phyloP scores from a whole-genome alignment of 2,113 vertebrate genomes.

The Lophotis ruficrista region DNA sequence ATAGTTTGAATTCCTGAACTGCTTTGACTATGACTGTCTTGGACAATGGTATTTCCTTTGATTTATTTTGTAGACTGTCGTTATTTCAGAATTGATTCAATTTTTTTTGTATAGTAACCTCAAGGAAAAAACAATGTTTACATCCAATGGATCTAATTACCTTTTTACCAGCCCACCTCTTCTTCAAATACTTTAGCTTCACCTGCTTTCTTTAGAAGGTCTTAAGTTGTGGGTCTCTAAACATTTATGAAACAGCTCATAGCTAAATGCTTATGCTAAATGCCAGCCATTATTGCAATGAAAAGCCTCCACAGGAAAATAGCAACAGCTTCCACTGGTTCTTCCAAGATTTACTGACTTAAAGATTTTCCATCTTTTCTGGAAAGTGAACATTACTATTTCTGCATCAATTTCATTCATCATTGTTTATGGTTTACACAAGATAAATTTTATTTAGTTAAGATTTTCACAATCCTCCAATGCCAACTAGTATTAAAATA shows the following conservation, averaged over 20 bases:
- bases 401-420: not conserved
- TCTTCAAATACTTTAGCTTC: not conserved
- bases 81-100: not conserved
- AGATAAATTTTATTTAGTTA: not conserved
- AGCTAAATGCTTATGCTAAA: not conserved
- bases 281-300: not conserved
- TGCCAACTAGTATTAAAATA: not conserved
- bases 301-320: not conserved
- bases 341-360: not conserved
- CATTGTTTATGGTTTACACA: not conserved
- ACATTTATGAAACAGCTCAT: not conserved
- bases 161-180: not conserved
- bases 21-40: not conserved
- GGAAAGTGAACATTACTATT: not conserved
- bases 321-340: not conserved
- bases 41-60: slow-evolving; percentile 2
- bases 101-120: not conserved
- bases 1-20: slow-evolving; percentile 9
- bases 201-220: not conserved
- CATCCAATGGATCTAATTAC: not conserved
- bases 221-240: not conserved
- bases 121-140: not conserved
- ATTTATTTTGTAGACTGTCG: not conserved
- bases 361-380: not conserved
- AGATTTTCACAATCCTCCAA: not conserved